phyloP scores from a whole-genome alignment of 2,113 vertebrate species.

The Trochalopteron elliotii region DNA sequence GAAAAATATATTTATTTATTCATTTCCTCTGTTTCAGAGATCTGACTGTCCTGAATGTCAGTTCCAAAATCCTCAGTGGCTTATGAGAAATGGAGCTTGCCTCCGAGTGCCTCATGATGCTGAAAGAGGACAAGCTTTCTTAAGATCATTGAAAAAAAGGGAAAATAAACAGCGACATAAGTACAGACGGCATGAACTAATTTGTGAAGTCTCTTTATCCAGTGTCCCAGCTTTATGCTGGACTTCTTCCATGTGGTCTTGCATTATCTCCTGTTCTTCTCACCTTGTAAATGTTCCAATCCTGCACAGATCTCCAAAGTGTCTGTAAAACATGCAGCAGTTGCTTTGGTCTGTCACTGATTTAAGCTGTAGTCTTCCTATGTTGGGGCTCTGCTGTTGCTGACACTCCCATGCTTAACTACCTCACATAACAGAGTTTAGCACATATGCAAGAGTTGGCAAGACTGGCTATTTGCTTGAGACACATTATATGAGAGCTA shows the following conservation, averaged over 20 bases:
- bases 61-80: not conserved
- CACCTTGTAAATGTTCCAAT: not conserved
- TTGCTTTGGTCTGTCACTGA: conserved; percentile 14
- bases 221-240: not conserved
- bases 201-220: not conserved
- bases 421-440: conserved; percentile 1
- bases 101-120: not conserved
- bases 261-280: not conserved
- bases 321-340: not conserved
- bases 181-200: not conserved
- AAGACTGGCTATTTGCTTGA: not conserved
- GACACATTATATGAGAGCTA: not conserved
- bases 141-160: not conserved
- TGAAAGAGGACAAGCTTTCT: not conserved
- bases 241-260: not conserved
- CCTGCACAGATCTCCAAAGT: not conserved
- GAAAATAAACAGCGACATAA: not conserved
- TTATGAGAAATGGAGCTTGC: not conserved
- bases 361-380: not conserved
- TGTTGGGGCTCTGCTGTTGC: not conserved
- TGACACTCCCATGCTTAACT: not conserved
- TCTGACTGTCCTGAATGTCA: not conserved
- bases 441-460: not conserved
- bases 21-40: not conserved
- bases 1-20: not conserved